Base-by-base conservation (phyloP, 2,797 vertebrate genomes). In the Gephyroberyx darwinii region DNA sequence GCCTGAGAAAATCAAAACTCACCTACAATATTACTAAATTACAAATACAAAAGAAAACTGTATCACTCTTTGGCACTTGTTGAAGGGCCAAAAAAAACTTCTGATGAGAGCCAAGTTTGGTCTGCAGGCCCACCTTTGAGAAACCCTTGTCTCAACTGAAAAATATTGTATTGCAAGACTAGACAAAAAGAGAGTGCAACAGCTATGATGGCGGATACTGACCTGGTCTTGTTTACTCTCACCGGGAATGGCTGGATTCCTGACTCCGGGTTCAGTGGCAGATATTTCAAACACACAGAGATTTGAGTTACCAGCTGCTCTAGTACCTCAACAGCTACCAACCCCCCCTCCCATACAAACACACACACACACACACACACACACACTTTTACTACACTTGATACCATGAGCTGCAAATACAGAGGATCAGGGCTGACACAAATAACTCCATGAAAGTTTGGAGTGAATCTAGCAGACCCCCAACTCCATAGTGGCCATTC, bases 241-340 rank as follows among this genome's bases (percentile, higher is more conserved):
- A 14, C 43, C 69, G 62, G 51, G 81, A 81, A 78, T 73, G 67
- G 70, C 20, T 80, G 60, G 71, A 84, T 53, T 73, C 67, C 76
- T 81, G 51, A 71, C 69, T 78, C 26, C 20, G 54, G 69, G 56
- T 89, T 69, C 62, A 74, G 79, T 5, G 61, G 83, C 87, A 89
- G 87, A 84, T 81, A 85, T 86, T 89, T 84, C 78, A 86, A 86
- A 53, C 62, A 84, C 52, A 50, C 71, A 57, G 73, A 84, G 85
- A 84, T 73, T 86, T 85, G 56, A 73, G 83, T 71, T 78, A 87
- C 86, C 91, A 92, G 89, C 91, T 93, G 91, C 89, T 91, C 75
- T 79, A 66, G 61, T 65, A 84, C 62, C 84, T 91, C 90, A 91
- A 70, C 62, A n/a, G 71, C 69, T 4, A 85, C 74, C 71, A 68